Conservation (phyloP, 2,113 vertebrate species). For the Cichladusa arquata region DNA sequence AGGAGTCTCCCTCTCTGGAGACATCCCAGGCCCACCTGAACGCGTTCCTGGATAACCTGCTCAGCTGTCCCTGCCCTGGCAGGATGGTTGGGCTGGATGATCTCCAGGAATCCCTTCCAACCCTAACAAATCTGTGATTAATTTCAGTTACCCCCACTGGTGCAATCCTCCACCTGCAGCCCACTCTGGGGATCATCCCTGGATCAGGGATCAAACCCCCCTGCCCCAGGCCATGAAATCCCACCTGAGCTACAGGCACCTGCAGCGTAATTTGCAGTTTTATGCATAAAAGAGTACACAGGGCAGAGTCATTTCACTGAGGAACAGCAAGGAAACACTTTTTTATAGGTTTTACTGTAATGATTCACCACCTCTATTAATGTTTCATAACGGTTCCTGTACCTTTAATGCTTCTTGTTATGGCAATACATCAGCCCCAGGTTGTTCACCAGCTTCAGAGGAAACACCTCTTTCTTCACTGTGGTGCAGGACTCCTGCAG, state of each 20-base stretch:
- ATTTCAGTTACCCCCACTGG: too few species aligned
- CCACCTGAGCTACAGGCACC: fast-evolving
- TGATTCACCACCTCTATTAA: background rate
- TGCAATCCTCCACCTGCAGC: background rate
- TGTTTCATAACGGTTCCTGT: fast-evolving
- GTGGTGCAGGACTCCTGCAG: background rate
- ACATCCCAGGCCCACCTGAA: background rate
- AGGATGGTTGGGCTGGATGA: background rate
- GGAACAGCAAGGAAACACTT: background rate
- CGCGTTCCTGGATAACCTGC: background rate
- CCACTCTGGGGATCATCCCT: too few species aligned
- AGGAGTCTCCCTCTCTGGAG: background rate
- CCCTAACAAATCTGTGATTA: background rate
- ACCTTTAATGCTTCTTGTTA: background rate
- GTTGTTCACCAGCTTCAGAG: fast-evolving
- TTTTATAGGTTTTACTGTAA: background rate
- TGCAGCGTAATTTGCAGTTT: background rate
- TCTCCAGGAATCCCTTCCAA: background rate
- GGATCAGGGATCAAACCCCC: fast-evolving
- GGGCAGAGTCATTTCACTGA: background rate
- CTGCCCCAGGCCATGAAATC: too few species aligned
- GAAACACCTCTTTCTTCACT: background rate
- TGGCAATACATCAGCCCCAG: fast-evolving
- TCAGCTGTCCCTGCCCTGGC: background rate
- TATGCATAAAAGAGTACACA: fast-evolving